A percentile compares a stretch with the other conserved stretches of the same genome.
Evolutionary conservation across 2,797 vertebrate species (phyloP).

Genomic region (Rallus crepitans): DNA sequence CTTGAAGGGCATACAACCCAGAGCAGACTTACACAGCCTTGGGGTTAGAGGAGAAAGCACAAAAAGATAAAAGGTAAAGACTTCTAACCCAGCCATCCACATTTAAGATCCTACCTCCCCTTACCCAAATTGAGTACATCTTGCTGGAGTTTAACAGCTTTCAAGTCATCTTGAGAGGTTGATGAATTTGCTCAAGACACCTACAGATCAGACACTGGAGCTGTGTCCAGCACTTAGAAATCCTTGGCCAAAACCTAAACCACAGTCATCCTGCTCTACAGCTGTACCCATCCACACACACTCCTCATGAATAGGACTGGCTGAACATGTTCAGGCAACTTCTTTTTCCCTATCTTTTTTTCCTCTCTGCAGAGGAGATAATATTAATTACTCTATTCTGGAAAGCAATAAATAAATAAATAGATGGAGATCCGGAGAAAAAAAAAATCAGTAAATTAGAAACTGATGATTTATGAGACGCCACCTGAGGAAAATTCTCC

Average conservation of each 20-base stretch:
- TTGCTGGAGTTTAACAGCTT: background rate
- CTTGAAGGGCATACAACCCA: background rate
- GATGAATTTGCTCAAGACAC: background rate
- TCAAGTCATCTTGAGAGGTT: background rate
- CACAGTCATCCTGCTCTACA: background rate
- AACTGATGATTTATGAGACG: slow-evolving; percentile 49
- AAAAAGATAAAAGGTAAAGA: background rate
- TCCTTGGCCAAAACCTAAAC: background rate
- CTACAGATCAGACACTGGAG: background rate
- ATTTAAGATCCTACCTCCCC: background rate
- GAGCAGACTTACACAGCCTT: background rate
- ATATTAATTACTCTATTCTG: slow-evolving; percentile 57
- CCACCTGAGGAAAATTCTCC: slow-evolving; percentile 65
- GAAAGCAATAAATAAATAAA: slow-evolving; percentile 62
- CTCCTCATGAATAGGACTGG: background rate
- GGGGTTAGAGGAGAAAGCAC: background rate
- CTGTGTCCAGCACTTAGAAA: background rate
- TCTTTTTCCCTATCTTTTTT: background rate
- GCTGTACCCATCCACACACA: background rate
- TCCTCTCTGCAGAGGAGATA: background rate
- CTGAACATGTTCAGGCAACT: background rate
- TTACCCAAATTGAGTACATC: background rate
- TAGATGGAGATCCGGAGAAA: slow-evolving; percentile 19
- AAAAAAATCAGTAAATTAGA: slow-evolving; percentile 3
- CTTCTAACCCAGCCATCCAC: background rate